Evolutionary conservation across 2,888 invertebrate genomes (phyloP), one percentile per base, ranked within the genome.

Genomic region (Euproctis similis): DNA sequence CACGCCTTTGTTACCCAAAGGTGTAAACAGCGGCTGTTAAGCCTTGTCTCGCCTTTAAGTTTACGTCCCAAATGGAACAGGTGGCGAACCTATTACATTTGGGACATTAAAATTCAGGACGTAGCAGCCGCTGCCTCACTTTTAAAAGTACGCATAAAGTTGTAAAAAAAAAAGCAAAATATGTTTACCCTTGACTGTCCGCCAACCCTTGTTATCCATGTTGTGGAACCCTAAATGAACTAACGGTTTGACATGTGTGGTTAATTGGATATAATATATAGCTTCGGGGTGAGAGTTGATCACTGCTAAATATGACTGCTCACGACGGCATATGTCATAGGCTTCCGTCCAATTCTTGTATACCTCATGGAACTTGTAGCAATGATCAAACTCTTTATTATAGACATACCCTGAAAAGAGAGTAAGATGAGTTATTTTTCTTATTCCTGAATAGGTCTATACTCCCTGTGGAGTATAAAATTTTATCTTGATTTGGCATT

Each of bases 261-360:
- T 25, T 14, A 30, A 7, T 8, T 11, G 13, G 6, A 26, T 25
- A 6, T 25, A 21, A 14, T 13, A 11, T n/a, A 61, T 43, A 0
- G 65, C 65, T 33, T 80, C 76, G 0, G 34, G 37, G 12, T 66
- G 50, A n/a, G 53, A 65, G 33, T 76, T 64, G 17, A 73, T 58
- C 7, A 77, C 49, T 5, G 73, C 70, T 8, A 77, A 36, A 34
- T 70, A 65, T 0, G 71, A 70, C 27, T 64, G 63, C 31, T 80
- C 78, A 0, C 60, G 58, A 8, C 48, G 49, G 37, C 81, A 81
- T 2, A 55, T 42, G 1, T 50, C 48, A 16, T 59, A 58, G 0
- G 80, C 78, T 1, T 74, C 70, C 0, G 52, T 51, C 78, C 81
- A 81, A 24, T 50, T 71, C 35, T 42, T 47, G 0, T 73, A 71